Evolutionary conservation across 1,140 invertebrate genomes (phyloP).

Genomic region (Harpegnathos saltator): DNA sequence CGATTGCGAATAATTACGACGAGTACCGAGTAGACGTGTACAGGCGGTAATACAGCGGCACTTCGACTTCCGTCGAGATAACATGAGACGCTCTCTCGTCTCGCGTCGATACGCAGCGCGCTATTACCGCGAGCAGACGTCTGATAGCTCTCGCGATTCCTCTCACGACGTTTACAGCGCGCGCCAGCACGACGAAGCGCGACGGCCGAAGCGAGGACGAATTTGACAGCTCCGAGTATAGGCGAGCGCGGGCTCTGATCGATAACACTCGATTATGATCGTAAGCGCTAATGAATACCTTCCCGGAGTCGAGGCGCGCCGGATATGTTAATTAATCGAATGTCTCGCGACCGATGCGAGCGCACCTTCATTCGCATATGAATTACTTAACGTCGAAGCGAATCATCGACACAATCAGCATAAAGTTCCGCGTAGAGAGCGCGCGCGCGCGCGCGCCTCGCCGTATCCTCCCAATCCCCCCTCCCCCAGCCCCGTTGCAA

Average conservation of each 20-base stretch:
- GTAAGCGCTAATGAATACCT: neutral
- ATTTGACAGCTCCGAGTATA: too few relatives aligned
- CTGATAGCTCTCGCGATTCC: too few relatives aligned
- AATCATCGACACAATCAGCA: conserved; percentile 37
- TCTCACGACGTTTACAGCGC: too few relatives aligned
- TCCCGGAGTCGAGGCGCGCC: neutral
- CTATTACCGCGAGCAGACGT: too few relatives aligned
- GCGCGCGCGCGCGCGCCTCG: conserved; percentile 6
- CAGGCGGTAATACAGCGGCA: too few relatives aligned
- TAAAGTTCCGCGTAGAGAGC: conserved; percentile 9
- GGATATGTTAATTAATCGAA: conserved; percentile 2
- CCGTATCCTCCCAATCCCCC: conserved; percentile 4
- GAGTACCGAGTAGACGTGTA: too few relatives aligned
- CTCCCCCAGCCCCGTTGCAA: conserved; percentile 24
- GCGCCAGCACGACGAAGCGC: too few relatives aligned
- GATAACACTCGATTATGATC: neutral
- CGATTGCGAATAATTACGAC: neutral
- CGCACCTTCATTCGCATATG: neutral
- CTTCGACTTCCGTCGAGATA: too few relatives aligned
- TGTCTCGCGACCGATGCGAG: neutral
- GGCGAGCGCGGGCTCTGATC: too few relatives aligned
- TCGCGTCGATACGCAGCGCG: too few relatives aligned
- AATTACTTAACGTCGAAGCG: conserved; percentile 39
- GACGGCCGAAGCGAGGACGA: too few relatives aligned
- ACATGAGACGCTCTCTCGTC: too few relatives aligned